Percentiles rank a stretch among this genome's conserved stretches.
Conservation (phyloP, 2,797 vertebrate genomes). For the Mus caroli region DNA sequence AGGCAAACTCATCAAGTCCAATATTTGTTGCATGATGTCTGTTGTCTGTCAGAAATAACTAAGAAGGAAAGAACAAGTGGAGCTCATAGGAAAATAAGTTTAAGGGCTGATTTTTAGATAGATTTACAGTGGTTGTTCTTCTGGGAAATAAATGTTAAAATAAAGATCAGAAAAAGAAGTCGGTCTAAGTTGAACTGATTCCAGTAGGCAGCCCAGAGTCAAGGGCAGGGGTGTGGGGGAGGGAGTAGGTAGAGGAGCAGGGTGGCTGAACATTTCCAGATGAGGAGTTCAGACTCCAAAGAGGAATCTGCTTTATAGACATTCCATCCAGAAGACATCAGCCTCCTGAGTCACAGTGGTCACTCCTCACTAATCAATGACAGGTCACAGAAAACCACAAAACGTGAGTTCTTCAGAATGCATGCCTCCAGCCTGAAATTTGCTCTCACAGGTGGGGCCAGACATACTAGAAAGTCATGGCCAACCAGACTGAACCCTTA, state of each 20-base stretch:
- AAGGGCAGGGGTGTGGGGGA: too few species aligned
- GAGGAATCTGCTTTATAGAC: background rate
- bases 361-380: background rate
- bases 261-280: accelerated
- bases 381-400: accelerated
- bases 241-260: too few species aligned
- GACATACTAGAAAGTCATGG: background rate
- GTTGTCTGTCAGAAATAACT: slow-evolving; percentile 75
- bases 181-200: background rate
- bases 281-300: too few species aligned
- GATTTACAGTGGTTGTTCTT: slow-evolving; percentile 69
- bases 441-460: background rate
- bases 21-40: slow-evolving; percentile 53
- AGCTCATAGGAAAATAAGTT: background rate
- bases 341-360: accelerated
- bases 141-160: slow-evolving; percentile 57
- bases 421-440: background rate
- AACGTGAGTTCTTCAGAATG: background rate
- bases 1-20: slow-evolving; percentile 48
- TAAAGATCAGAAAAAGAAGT: slow-evolving; percentile 47
- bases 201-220: background rate
- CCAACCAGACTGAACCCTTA: background rate
- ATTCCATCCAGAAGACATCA: background rate
- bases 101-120: slow-evolving; percentile 61
- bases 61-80: slow-evolving; percentile 38